Base-by-base conservation (phyloP, 2,797 vertebrate species). In the Chrysocyon brachyurus region DNA sequence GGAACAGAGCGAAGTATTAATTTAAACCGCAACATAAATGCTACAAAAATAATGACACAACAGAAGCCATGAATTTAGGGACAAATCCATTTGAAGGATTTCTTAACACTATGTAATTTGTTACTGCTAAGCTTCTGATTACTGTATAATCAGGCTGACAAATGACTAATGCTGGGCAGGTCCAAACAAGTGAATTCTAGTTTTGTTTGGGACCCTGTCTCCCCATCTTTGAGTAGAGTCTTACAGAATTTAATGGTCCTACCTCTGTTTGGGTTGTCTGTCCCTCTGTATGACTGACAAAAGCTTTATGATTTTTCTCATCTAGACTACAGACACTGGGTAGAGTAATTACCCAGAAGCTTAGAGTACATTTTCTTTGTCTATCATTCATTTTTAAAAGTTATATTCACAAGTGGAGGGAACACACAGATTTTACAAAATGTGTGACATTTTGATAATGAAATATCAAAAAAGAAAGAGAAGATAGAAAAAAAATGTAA, bases 121-220 rank as follows among this genome's bases (percentile, higher is more conserved):
- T 96, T 96, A 83, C 87, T 83, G 87, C 63, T 97, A 59, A 96
- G 68, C 36, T 97, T 97, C 90, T 83, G 96, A 97, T 96, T 93
- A 94, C 94, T 96, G 24, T 98, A 83, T 98, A 98, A 98, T 98
- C 98, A 98, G 92, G 92, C 82, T 98, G 97, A 96, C 97, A 97
- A 94, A 92, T 97, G 97, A 96, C 93, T 97, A 96, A 96, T 72
- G 46, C 78, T 92, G 72, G 87, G 96, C 93, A 97, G 96, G 73
- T 92, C 77, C 78, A 95, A 96, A 97, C 90, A 94, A 95, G 78
- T 87, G 49, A 94, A 92, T 96, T 85, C 56, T 64, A 91, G 36
- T 78, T 94, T 92, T 88, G 66, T 97, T 86, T 96, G 57, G 73
- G 85, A 86, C 28, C 96, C 68, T 82, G 22, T 68, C 90, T 97